Conservation (phyloP, 2,888 invertebrate species). For the Aleiodes testaceus region DNA sequence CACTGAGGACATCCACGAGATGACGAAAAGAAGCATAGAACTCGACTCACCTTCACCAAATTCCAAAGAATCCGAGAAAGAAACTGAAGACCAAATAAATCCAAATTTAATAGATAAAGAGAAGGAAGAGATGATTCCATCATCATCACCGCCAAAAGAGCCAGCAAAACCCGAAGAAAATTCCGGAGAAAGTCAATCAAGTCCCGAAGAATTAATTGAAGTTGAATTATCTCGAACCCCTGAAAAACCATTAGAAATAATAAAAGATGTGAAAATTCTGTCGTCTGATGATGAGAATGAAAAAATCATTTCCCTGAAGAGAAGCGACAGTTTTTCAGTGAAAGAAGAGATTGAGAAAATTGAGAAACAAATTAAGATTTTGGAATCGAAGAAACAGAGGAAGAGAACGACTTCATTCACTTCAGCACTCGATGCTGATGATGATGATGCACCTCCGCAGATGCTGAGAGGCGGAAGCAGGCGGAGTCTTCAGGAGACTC, state of each 20-base stretch:
- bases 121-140: neutral
- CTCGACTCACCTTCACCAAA: constrained; percentile 32
- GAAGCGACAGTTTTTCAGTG: constrained; percentile 65
- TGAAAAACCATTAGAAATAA: constrained; percentile 74
- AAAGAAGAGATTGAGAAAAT: constrained; percentile 69
- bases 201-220: neutral
- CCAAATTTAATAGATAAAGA: neutral
- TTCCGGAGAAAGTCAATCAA: neutral
- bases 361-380: constrained; percentile 65
- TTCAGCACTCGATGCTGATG: constrained; percentile 43
- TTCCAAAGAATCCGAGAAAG: constrained; percentile 2
- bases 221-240: constrained; percentile 37
- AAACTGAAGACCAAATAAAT: neutral
- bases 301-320: constrained; percentile 50
- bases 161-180: constrained; percentile 28
- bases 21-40: constrained; percentile 54
- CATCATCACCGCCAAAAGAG: constrained; percentile 5
- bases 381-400: constrained; percentile 56
- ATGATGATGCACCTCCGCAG: constrained; percentile 11
- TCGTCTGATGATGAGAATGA: constrained; percentile 68
- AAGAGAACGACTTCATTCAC: constrained; percentile 46
- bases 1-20: constrained; percentile 60
- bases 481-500: constrained; percentile 60
- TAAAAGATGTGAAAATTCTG: constrained; percentile 72
- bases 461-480: constrained; percentile 48